Evolutionary conservation across 2,888 invertebrate species (phyloP).

Genomic region (Scaptomyza tumidula): DNA sequence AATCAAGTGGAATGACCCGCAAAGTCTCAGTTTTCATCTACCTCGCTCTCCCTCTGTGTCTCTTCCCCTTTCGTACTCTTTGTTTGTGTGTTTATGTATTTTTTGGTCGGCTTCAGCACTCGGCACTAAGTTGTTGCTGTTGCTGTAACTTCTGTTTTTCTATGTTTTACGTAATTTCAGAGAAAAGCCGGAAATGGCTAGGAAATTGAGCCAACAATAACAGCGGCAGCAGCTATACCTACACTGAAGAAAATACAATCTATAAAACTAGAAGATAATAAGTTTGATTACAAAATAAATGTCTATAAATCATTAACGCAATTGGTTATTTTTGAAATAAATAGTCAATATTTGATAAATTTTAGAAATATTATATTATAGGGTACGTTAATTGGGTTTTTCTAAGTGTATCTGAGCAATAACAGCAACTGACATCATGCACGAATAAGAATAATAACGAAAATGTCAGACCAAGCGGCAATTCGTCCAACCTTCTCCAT

Average conservation of each 20-base stretch:
- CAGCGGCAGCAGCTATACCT: constrained; percentile 27
- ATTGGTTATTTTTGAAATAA: no score
- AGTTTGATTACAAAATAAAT: no score
- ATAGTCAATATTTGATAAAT: no score
- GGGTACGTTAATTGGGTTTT: not conserved
- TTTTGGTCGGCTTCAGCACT: constrained; percentile 27
- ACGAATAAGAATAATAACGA: constrained; percentile 78
- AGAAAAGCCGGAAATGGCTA: constrained; percentile 76
- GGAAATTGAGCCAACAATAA: constrained; percentile 80
- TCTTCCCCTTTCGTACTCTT: constrained; percentile 10
- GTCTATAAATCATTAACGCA: no score
- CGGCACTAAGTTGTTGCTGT: constrained; percentile 35
- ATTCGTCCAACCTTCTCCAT: constrained; percentile 51
- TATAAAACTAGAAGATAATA: not conserved
- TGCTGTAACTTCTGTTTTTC: constrained; percentile 68
- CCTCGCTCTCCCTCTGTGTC: constrained; percentile 17
- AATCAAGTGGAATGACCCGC: constrained; percentile 82
- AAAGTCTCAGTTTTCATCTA: constrained; percentile 25
- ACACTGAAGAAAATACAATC: constrained; percentile 12
- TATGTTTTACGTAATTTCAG: constrained; percentile 78
- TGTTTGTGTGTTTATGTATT: constrained; percentile 28
- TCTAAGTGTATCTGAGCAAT: constrained; percentile 7
- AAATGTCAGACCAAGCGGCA: constrained; percentile 67
- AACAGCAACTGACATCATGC: constrained; percentile 62
- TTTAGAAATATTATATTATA: no score